Base-by-base conservation (phyloP, 2,888 invertebrate genomes). In the Choristoneura rosaceana region DNA sequence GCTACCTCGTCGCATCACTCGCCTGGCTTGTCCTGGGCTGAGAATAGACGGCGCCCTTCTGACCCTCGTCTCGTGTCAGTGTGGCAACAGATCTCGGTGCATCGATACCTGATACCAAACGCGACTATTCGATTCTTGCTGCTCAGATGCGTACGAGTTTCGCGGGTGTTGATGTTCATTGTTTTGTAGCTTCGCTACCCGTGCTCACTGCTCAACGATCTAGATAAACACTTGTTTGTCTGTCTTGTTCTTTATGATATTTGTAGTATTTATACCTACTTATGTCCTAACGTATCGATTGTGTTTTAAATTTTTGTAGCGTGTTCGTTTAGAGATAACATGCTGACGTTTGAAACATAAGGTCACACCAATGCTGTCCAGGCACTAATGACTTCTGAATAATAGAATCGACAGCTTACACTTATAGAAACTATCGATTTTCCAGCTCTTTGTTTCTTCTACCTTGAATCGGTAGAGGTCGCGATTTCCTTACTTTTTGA, bases 21-120 rank as follows among this genome's bases (percentile, higher is more conserved):
- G 91, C 85, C 81, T 87, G 85, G 82, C 71, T 88, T 80, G 77
- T 58, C 81, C 76, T 78, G 82, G 74, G 84, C 90, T 90, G 82
- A 81, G 89, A 84, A 90, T 91, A 91, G 90, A 78, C 76, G 74
- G 41, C 76, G 75, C 76, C 82, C 83, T 79, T 76, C 74, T 78
- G 81, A 82, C 82, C 81, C 81, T 80, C 78, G 71, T 74, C 74
- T 70, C 65, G 75, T 59, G 79, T 76, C 87, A 90, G 91, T 91
- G 76, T 80, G 79, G 77, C 78, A 82, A 73, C 81, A 82, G 82
- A 74, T 78, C 76, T 79, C 87, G 86, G 75, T 79, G 78, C 74
- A 78, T 77, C 70, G 61, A 70, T 62, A 75, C 71, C 74, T 70
- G 73, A 73, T 66, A 50, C 66, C 61, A 67, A 62, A 64, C 61